Evolutionary conservation across 2,888 invertebrate species (phyloP), one percentile per base, ranked within the genome.

Genomic region (Rhodophaea formosa): DNA sequence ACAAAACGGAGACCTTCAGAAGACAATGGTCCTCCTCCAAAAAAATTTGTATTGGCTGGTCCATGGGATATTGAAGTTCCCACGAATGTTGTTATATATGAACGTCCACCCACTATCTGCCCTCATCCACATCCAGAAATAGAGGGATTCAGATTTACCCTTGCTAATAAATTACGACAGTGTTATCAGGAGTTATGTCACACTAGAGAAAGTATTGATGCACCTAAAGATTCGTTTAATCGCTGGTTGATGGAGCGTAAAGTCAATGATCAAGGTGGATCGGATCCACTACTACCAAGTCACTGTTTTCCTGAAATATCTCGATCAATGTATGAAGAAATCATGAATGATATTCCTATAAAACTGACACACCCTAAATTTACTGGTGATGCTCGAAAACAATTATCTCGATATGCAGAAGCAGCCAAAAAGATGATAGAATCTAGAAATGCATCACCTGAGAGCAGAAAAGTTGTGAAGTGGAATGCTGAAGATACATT

Each of bases 401-500:
- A 99, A 79, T 88, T 99, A 23, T 96, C 97, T 3, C 93, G 95
- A 56, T 99, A 98, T 86, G 98, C 98, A 0, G 98, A 99, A 85
- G 98, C 98, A 14, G 98, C 99, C 1, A 98, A 98, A 79, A 97
- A 97, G 84, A 97, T 98, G 92, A 98, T 99, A 69, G 99, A 98
- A 85, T 97, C 97, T 7, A 94, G 98, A 71, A 97, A 97, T 81
- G 96, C 97, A 8, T 96, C 97, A 29, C 94, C 97, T 0, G 98
- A 98, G 80, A 97, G 98, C 77, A 93, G 99, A 63, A 99, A 99
- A 89, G 96, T 98, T 12, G 98, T 99, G 0, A 99, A 98, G 82
- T 99, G 99, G 99, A 98, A 98, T 90, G 98, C 98, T 0, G 98
- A 99, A 77, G 98, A 99, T 72, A 98, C 98, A 23, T 98, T 99